Evolutionary conservation across 1,140 invertebrate species (phyloP).

Genomic region (Rhizoglyphus robini): DNA sequence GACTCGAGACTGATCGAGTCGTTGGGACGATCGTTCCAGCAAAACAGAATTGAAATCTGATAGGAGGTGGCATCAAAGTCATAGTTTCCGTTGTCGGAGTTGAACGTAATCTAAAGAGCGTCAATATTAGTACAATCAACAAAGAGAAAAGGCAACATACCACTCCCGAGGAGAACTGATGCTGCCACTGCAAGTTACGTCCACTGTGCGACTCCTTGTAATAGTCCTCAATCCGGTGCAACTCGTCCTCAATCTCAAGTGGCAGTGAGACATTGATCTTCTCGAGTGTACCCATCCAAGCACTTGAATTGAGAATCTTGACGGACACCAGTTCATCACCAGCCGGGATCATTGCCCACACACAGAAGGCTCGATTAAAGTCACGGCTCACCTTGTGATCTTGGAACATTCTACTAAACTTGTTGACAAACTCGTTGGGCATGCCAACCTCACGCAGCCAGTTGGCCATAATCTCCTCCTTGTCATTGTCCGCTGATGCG

Average conservation of each 20-base stretch:
- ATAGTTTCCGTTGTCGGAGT: slow-evolving; percentile 79
- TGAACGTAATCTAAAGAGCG: slow-evolving; percentile 69
- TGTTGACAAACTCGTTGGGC: slow-evolving; percentile 99
- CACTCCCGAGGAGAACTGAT: slow-evolving; percentile 98
- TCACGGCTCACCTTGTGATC: slow-evolving; percentile 98
- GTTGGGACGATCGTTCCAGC: slow-evolving; percentile 87
- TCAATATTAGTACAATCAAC: too few species aligned
- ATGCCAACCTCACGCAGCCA: slow-evolving; percentile 79
- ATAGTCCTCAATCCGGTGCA: slow-evolving; percentile 72
- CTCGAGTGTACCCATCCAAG: slow-evolving; percentile 89
- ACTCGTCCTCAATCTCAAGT: slow-evolving; percentile 92
- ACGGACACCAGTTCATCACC: slow-evolving; percentile 41
- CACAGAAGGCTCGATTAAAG: slow-evolving; percentile 81
- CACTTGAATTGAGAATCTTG: slow-evolving; percentile 92
- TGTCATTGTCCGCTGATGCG: slow-evolving; percentile 94
- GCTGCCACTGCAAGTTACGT: slow-evolving; percentile 97
- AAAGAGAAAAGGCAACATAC: too few species aligned
- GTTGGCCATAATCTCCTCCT: slow-evolving; percentile 98
- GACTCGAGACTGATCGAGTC: slow-evolving; percentile 92
- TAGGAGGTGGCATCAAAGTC: slow-evolving; percentile 98
- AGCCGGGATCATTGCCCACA: slow-evolving; percentile 28
- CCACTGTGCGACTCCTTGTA: slow-evolving; percentile 73
- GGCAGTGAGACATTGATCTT: slow-evolving; percentile 87
- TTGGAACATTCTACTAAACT: slow-evolving; percentile 71
- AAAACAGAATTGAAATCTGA: slow-evolving; percentile 98